Percentiles rank a stretch among this genome's conserved stretches.
phyloP scores from a whole-genome alignment of 1,140 invertebrate species.

The Cyclina sinensis region DNA sequence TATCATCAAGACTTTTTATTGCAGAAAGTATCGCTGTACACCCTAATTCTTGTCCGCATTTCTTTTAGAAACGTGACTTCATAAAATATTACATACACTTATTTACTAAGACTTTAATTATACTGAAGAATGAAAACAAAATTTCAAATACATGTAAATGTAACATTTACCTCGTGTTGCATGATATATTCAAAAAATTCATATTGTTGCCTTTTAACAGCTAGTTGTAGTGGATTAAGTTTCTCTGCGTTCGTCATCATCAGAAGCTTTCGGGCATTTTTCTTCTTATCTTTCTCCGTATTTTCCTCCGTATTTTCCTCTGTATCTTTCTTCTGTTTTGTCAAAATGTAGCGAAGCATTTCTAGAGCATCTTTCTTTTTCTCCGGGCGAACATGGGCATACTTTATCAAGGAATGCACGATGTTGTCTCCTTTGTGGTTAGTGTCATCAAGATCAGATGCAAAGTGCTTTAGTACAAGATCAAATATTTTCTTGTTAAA shows the following conservation, averaged over 20 bases:
- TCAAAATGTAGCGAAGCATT: background rate
- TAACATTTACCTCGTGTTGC: background rate
- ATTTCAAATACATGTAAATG: background rate
- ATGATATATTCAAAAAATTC: too few species aligned
- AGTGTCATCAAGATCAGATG: background rate
- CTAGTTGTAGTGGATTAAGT: background rate
- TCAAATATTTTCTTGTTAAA: background rate
- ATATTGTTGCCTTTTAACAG: background rate
- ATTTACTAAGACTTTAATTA: too few species aligned
- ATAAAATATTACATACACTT: background rate
- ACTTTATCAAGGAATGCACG: background rate
- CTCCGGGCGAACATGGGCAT: background rate
- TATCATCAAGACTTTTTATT: background rate
- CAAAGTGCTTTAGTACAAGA: background rate
- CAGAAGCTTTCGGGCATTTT: background rate
- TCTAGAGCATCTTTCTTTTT: background rate
- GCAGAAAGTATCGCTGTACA: background rate
- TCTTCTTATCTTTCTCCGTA: background rate
- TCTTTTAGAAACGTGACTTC: background rate
- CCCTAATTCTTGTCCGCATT: background rate
- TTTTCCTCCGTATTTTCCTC: background rate
- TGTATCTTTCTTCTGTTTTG: background rate
- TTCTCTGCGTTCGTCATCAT: background rate
- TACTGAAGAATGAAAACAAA: background rate
- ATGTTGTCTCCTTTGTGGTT: background rate